Evolutionary conservation across 2,888 invertebrate species (phyloP).

Genomic region (Sphecodes monilicornis): DNA sequence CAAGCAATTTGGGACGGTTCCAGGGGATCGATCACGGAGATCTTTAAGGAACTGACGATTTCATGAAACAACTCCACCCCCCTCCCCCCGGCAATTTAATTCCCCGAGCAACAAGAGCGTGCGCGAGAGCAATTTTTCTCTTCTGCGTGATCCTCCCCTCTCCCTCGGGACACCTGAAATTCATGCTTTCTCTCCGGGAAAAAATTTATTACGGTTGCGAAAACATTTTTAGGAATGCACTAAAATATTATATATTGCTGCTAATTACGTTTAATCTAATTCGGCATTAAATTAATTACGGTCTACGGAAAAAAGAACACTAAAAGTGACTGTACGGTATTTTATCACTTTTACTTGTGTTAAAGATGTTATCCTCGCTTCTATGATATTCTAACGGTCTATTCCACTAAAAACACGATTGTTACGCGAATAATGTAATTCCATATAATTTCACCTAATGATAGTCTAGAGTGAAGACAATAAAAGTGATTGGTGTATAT

Average conservation of each 20-base stretch:
- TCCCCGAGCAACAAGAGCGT: not conserved
- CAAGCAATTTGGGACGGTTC: constrained; percentile 28
- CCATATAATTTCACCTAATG: not conserved
- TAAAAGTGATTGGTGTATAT: not conserved
- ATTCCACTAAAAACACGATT: not conserved
- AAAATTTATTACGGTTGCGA: not conserved
- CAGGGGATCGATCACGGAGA: constrained; percentile 38
- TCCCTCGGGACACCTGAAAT: not conserved
- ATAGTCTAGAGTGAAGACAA: not conserved
- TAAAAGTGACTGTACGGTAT: not conserved
- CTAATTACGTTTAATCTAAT: too few relatives aligned
- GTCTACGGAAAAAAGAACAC: too few relatives aligned
- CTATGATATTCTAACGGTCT: not conserved
- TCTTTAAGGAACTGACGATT: constrained; percentile 37
- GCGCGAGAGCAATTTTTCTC: not conserved
- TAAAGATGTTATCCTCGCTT: not conserved
- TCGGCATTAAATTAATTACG: not conserved
- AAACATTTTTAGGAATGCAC: not conserved
- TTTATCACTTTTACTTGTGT: not conserved
- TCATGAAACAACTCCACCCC: constrained; percentile 7
- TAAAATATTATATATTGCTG: not conserved
- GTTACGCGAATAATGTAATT: not conserved
- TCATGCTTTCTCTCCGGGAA: not conserved
- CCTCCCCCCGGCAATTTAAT: not conserved
- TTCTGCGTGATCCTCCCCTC: not conserved